Evolutionary conservation across 92 coral and sea anemone genomes (phyloP).

Genomic region (Actinostola sp.): DNA sequence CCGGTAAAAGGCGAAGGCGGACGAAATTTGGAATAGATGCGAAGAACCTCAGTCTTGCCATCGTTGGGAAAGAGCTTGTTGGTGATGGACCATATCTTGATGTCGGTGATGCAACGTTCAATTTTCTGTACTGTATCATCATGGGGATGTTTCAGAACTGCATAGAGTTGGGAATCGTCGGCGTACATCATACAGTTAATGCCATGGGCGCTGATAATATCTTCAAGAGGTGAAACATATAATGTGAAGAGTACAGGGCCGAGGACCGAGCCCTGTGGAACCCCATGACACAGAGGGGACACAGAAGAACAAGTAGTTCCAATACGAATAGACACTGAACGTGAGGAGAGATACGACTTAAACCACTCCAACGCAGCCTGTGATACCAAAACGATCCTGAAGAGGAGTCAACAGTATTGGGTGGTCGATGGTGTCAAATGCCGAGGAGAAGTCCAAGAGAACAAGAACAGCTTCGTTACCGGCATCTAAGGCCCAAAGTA

Average conservation of each 20-base stretch:
- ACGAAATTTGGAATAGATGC: no score
- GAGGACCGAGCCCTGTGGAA: not conserved
- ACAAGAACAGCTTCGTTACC: conserved; percentile 25
- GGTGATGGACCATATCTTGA: not conserved
- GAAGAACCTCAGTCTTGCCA: no score
- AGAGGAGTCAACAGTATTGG: not conserved
- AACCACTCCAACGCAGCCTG: not conserved
- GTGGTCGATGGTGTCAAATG: conserved; percentile 12
- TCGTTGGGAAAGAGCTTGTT: no score
- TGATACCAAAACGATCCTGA: not conserved
- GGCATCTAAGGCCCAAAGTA: conserved; percentile 9
- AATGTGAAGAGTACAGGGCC: no score
- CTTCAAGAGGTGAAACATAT: not conserved
- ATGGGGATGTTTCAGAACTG: not conserved
- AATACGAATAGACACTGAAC: not conserved
- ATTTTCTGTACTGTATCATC: no score
- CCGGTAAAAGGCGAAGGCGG: no score
- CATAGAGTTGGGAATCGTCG: not conserved
- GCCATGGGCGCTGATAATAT: not conserved
- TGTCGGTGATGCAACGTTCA: not conserved
- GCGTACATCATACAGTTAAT: not conserved
- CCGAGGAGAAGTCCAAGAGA: not conserved
- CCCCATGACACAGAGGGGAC: not conserved
- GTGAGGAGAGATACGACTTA: not conserved
- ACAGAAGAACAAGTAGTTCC: not conserved